phyloP scores from a whole-genome alignment of 2,113 vertebrate genomes.

The Bostrychus sinensis region DNA sequence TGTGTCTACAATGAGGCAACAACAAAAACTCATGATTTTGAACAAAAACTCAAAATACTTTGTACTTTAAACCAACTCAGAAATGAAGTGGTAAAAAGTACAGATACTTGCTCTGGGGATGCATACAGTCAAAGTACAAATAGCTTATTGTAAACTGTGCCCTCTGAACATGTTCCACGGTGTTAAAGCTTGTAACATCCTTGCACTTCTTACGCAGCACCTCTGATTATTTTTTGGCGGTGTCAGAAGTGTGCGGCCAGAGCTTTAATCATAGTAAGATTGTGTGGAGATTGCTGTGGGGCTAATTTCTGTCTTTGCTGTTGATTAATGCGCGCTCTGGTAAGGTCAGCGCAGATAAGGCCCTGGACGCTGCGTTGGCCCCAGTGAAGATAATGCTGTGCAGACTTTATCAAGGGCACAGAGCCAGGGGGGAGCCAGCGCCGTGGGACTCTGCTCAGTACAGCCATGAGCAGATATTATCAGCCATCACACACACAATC shows the following conservation, averaged over 20 bases:
- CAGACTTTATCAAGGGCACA: constrained; percentile 77
- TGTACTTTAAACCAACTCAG: no score
- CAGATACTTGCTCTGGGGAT: no score
- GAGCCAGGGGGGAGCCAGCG: constrained; percentile 48
- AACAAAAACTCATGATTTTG: no score
- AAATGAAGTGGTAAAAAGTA: no score
- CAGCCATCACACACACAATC: constrained; percentile 70
- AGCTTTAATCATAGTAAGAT: constrained; percentile 78
- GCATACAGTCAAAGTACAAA: no score
- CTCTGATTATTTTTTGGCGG: constrained; percentile 47
- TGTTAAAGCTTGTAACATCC: no score
- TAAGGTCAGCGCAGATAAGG: constrained; percentile 77
- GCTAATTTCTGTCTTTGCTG: constrained; percentile 80
- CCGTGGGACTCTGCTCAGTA: constrained; percentile 60
- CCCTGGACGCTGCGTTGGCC: constrained; percentile 51
- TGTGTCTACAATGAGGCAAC: no score
- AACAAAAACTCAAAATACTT: no score
- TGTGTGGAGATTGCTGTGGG: constrained; percentile 71
- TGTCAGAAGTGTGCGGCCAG: constrained; percentile 68
- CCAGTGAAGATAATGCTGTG: constrained; percentile 74
- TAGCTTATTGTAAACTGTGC: no score
- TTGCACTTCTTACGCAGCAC: not conserved
- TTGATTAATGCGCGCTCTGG: constrained; percentile 78
- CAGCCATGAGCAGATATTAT: constrained; percentile 76
- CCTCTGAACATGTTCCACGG: no score